These are phyloP conservation scores for Junonia oenone DNA, from an alignment of 2,888 invertebrate species.

Conservation along the genomic window DNA sequence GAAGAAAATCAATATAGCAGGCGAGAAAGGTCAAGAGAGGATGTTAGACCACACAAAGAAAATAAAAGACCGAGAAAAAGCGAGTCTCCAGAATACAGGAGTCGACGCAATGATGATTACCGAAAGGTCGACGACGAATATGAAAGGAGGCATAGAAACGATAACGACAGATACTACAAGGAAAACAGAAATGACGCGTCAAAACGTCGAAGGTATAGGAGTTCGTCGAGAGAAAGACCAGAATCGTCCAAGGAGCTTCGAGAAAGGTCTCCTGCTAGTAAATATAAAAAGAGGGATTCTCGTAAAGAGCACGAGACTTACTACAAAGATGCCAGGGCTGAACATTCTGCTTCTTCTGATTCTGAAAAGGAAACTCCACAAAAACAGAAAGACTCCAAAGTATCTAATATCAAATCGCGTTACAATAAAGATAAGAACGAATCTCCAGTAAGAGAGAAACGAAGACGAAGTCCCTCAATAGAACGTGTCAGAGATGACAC, in stretches of 20 bases:
- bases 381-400: slow-evolving; percentile 40
- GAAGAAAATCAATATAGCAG: slow-evolving; percentile 45
- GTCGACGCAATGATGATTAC: slow-evolving; percentile 37
- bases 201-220: slow-evolving; percentile 45
- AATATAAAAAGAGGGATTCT: slow-evolving; percentile 17
- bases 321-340: slow-evolving; percentile 44
- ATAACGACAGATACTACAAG: slow-evolving; percentile 27
- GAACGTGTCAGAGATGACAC: slow-evolving; percentile 39
- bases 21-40: slow-evolving; percentile 32
- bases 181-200: slow-evolving; percentile 34
- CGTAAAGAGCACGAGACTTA: slow-evolving; percentile 41
- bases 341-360: slow-evolving; percentile 49
- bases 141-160: slow-evolving; percentile 40
- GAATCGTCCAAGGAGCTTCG: slow-evolving; percentile 48
- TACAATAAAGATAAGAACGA: slow-evolving; percentile 42
- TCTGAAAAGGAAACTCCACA: slow-evolving; percentile 48
- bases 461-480: slow-evolving; percentile 45
- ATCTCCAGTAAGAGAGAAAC: slow-evolving; percentile 40
- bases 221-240: slow-evolving; percentile 45
- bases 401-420: slow-evolving; percentile 39
- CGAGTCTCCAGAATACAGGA: slow-evolving; percentile 43
- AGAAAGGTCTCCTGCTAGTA: slow-evolving; percentile 37
- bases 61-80: slow-evolving; percentile 43
- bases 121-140: slow-evolving; percentile 42
- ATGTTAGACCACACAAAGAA: slow-evolving; percentile 29